Conservation (phyloP, 53 echinoderm and acorn worm genomes). For the Crossaster papposus region DNA sequence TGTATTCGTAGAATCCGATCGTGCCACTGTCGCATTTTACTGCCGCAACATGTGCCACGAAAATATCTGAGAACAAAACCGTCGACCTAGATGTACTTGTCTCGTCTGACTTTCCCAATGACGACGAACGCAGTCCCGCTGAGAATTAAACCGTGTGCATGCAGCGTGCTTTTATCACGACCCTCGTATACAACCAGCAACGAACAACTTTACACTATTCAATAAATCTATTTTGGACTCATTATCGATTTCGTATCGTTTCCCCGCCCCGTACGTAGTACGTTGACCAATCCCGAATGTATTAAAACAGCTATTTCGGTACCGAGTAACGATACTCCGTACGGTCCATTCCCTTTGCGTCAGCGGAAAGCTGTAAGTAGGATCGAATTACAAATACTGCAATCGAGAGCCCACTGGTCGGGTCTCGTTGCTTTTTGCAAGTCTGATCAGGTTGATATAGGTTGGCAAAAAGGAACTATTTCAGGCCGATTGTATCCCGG, state of each 20-base stretch:
- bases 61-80: not conserved
- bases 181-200: not conserved
- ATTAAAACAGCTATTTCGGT: not conserved
- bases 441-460: not conserved
- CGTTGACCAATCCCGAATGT: not conserved
- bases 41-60: not conserved
- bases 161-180: not conserved
- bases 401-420: not conserved
- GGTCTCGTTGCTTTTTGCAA: not conserved
- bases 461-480: not conserved
- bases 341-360: not conserved
- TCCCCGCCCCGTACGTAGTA: not conserved
- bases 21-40: no score
- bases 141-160: not conserved
- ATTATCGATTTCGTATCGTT: constrained; percentile 12
- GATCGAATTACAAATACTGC: not conserved
- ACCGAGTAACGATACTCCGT: not conserved
- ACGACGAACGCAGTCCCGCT: not conserved
- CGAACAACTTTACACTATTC: not conserved
- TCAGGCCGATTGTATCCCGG: not conserved
- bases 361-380: not conserved
- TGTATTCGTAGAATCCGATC: not conserved
- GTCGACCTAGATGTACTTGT: not conserved
- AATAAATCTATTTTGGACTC: not conserved
- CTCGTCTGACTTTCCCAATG: not conserved